Conservation (phyloP, 2,113 vertebrate species). For the Hucho hucho region DNA sequence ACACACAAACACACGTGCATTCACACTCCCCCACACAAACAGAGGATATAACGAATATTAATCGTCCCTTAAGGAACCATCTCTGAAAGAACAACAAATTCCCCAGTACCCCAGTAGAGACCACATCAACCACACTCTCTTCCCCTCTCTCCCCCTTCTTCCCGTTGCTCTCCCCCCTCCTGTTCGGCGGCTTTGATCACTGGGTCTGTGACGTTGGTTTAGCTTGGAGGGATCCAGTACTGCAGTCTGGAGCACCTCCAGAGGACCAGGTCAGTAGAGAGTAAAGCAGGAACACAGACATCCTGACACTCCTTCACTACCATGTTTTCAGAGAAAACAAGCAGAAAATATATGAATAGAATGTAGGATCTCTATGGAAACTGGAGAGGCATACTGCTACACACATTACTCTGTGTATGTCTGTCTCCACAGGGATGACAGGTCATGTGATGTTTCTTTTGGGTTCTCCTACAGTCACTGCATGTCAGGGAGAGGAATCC, state of each 20-base stretch:
- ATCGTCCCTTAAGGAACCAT: constrained; percentile 58
- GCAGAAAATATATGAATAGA: neutral
- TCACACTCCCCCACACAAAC: constrained; percentile 56
- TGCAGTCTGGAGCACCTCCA: constrained; percentile 51
- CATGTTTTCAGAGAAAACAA: neutral
- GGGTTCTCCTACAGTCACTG: constrained; percentile 8
- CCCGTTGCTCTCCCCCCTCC: constrained; percentile 47
- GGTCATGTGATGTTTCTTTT: constrained; percentile 1
- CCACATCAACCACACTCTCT: constrained; percentile 66
- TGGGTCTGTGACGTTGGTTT: constrained; percentile 57
- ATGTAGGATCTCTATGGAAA: no score
- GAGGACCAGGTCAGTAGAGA: constrained; percentile 31
- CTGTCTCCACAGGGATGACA: constrained; percentile 2
- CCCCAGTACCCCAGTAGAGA: constrained; percentile 51
- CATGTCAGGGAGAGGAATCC: neutral
- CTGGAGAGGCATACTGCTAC: neutral
- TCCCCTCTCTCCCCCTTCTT: neutral
- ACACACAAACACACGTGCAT: constrained; percentile 9
- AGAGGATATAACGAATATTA: constrained; percentile 64
- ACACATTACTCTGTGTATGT: neutral
- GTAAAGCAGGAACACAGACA: neutral
- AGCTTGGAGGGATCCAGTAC: constrained; percentile 53
- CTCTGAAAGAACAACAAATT: constrained; percentile 70
- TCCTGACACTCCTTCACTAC: no score
- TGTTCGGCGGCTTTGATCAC: constrained; percentile 64